These are phyloP conservation scores for Glaucomys volans DNA, from an alignment of 2,113 vertebrate genomes.

Conservation along the genomic window DNA sequence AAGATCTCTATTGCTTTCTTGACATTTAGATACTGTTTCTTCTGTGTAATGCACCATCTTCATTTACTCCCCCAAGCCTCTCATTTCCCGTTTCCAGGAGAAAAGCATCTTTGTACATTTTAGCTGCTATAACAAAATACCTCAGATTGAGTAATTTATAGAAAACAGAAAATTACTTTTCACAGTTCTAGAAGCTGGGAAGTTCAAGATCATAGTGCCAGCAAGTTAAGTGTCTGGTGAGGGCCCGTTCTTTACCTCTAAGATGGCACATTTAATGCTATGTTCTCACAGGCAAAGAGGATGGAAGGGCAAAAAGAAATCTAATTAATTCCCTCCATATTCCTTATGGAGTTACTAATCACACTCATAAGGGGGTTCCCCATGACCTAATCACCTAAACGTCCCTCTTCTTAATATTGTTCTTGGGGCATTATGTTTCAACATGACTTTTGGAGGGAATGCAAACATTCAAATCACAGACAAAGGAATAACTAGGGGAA, in stretches of 20 bases:
- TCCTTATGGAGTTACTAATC: background rate
- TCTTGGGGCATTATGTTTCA: background rate
- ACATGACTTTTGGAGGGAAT: background rate
- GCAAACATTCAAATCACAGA: background rate
- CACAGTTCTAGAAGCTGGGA: background rate
- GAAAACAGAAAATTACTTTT: background rate
- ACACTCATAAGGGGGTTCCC: background rate
- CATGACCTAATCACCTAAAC: background rate
- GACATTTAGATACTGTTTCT: constrained; percentile 16
- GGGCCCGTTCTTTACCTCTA: background rate
- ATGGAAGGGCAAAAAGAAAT: background rate
- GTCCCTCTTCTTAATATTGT: background rate
- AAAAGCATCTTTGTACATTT: background rate
- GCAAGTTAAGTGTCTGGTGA: background rate
- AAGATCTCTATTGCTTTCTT: background rate
- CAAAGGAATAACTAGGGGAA: background rate
- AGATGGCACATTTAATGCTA: background rate
- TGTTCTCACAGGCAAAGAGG: background rate
- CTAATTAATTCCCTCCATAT: background rate
- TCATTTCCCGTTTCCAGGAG: background rate
- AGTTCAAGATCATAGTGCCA: background rate
- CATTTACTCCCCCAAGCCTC: background rate
- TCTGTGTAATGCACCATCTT: background rate
- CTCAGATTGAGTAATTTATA: background rate
- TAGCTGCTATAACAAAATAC: background rate